phyloP scores from a whole-genome alignment of 1,140 invertebrate genomes.

The Drosophila aff. region DNA sequence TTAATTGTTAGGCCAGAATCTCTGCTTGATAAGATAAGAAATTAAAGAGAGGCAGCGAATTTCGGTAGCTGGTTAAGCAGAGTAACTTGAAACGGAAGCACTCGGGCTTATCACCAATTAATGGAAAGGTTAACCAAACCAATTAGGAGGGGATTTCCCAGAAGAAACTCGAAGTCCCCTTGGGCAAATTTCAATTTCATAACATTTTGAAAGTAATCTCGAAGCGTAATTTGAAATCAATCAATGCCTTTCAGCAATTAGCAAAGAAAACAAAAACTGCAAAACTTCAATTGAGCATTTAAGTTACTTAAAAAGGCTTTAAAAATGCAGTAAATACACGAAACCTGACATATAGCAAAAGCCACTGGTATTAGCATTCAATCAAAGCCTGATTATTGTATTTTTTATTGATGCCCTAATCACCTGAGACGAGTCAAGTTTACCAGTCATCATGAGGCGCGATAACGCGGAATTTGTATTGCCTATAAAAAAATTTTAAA shows the following conservation, averaged over 20 bases:
- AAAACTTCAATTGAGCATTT: neutral
- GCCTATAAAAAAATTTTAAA: neutral
- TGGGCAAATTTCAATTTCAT: conserved; percentile 28
- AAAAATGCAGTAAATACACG: neutral
- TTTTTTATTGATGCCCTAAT: conserved; percentile 25
- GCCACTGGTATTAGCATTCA: neutral
- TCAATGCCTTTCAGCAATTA: conserved; percentile 6
- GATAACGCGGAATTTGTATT: neutral
- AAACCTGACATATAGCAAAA: neutral
- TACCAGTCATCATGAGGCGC: conserved; percentile 19
- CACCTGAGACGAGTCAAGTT: neutral
- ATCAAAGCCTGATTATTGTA: neutral
- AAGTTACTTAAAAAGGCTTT: neutral
- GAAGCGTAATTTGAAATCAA: conserved; percentile 40
- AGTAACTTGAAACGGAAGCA: conserved; percentile 28
- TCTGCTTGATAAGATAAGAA: conserved; percentile 51
- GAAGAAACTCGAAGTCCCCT: neutral
- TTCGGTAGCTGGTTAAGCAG: conserved; percentile 21
- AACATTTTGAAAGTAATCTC: neutral
- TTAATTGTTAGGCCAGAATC: conserved; percentile 21
- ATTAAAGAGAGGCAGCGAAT: conserved; percentile 13
- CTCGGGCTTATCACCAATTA: conserved; percentile 53
- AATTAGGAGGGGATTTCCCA: conserved; percentile 19
- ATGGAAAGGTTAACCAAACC: conserved; percentile 24
- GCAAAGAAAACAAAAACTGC: neutral